These are phyloP conservation scores for Rhegmatorhina hoffmannsi DNA, from an alignment of 2,113 vertebrate genomes.

Conservation along the genomic window DNA sequence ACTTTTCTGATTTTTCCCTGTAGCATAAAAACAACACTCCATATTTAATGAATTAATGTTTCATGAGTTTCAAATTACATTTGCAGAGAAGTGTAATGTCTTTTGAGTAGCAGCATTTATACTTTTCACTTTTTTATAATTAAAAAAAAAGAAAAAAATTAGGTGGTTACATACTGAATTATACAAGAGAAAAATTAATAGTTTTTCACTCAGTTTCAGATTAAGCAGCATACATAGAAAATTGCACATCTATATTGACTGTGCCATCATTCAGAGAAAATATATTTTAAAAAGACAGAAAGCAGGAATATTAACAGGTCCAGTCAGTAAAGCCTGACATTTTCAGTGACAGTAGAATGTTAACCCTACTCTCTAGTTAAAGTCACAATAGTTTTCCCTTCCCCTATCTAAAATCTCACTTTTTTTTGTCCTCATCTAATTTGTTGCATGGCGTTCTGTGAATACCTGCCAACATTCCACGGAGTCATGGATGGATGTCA, in stretches of 20 bases:
- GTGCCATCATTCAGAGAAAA: background rate
- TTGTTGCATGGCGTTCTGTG: background rate
- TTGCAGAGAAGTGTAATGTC: slow-evolving; percentile 37
- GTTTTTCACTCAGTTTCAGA: background rate
- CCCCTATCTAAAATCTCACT: background rate
- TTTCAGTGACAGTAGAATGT: background rate
- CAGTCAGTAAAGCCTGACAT: background rate
- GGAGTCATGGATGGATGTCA: background rate
- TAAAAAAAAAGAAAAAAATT: slow-evolving; percentile 28
- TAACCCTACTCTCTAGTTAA: background rate
- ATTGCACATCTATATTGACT: background rate
- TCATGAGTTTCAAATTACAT: slow-evolving; percentile 56
- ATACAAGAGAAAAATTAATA: slow-evolving; percentile 4
- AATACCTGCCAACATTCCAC: background rate
- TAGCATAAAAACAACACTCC: slow-evolving; percentile 24
- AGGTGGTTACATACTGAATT: background rate
- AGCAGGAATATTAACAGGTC: background rate
- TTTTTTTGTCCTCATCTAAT: background rate
- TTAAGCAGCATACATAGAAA: background rate
- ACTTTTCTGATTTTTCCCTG: background rate
- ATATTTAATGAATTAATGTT: slow-evolving; percentile 56
- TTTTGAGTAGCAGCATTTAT: slow-evolving; percentile 54
- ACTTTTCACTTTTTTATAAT: slow-evolving; percentile 43
- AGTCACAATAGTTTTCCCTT: background rate
- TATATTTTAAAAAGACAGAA: background rate